phyloP scores from a whole-genome alignment of 92 coral and sea anemone genomes.

The Actinernus sp. region DNA sequence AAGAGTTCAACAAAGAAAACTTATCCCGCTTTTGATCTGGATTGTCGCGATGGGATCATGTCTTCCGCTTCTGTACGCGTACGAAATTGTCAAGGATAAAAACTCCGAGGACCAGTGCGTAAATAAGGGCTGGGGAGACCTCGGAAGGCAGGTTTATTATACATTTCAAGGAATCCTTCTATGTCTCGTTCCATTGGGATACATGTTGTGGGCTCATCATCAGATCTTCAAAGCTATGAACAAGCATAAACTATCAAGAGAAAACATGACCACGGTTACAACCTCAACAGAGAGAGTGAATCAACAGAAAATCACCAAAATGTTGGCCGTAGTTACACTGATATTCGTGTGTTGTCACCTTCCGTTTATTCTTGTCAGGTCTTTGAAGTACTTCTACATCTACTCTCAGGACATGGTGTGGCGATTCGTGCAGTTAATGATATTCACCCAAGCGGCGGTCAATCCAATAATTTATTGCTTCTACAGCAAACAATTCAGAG shows the following conservation, averaged over 20 bases:
- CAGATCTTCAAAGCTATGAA: slow-evolving; percentile 60
- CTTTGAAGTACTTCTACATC: slow-evolving; percentile 70
- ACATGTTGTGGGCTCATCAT: slow-evolving; percentile 77
- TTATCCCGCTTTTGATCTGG: slow-evolving; percentile 69
- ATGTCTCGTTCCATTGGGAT: slow-evolving; percentile 63
- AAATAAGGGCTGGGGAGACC: slow-evolving; percentile 76
- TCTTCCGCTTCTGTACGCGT: slow-evolving; percentile 82
- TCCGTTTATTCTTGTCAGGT: slow-evolving; percentile 69
- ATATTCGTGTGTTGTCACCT: slow-evolving; percentile 75
- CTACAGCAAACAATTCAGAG: slow-evolving; percentile 75
- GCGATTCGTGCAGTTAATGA: slow-evolving; percentile 74
- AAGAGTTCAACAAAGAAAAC: slow-evolving; percentile 34
- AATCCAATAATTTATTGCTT: slow-evolving; percentile 87
- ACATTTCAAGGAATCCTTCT: slow-evolving; percentile 75
- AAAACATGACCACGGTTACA: too few relatives aligned
- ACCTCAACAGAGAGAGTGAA: slow-evolving; percentile 22
- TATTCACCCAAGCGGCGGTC: slow-evolving; percentile 82
- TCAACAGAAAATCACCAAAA: slow-evolving; percentile 78
- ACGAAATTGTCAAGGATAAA: slow-evolving; percentile 47
- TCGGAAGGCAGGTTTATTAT: slow-evolving; percentile 84
- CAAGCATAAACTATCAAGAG: slow-evolving; percentile 32
- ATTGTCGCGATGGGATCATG: slow-evolving; percentile 48
- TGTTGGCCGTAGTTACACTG: slow-evolving; percentile 74
- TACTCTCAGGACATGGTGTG: slow-evolving; percentile 64
- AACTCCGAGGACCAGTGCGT: slow-evolving; percentile 62